Percentiles rank a stretch among this genome's conserved stretches.
Conservation (phyloP, 1,140 invertebrate genomes). For the Pentalonia nigronervosa region DNA sequence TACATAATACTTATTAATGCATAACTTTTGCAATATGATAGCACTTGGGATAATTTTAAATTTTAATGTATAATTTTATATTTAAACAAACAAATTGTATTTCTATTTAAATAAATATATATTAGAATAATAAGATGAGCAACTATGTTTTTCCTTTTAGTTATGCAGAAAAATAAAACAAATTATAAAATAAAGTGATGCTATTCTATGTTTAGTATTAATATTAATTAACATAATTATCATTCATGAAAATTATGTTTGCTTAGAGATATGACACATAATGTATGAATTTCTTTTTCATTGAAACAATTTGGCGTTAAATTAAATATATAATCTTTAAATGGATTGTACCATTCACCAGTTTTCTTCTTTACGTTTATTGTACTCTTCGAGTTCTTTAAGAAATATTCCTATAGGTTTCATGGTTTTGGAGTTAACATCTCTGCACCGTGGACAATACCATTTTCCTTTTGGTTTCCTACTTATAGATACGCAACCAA, state of each 20-base stretch:
- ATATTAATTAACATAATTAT: neutral
- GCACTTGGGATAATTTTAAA: neutral
- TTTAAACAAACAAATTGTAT: neutral
- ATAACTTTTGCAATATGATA: neutral
- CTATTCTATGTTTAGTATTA: neutral
- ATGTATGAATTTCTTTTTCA: neutral
- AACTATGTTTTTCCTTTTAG: neutral
- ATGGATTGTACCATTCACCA: neutral
- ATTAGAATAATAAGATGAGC: neutral
- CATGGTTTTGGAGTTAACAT: constrained; percentile 32
- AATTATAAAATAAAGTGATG: neutral
- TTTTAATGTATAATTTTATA: neutral
- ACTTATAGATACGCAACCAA: constrained; percentile 94
- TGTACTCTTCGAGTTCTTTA: constrained; percentile 44
- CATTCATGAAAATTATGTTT: neutral
- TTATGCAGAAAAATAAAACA: neutral
- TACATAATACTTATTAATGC: neutral
- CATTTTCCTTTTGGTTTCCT: constrained; percentile 99
- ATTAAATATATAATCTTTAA: neutral
- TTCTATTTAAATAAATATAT: neutral
- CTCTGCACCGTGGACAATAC: constrained; percentile 92
- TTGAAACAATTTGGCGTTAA: neutral
- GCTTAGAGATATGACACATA: neutral
- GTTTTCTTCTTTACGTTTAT: constrained; percentile 49
- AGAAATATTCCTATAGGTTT: constrained; percentile 30